These are phyloP conservation scores for Coregonus ussuriensis DNA, from an alignment of 2,797 vertebrate species.

Conservation along the genomic window DNA sequence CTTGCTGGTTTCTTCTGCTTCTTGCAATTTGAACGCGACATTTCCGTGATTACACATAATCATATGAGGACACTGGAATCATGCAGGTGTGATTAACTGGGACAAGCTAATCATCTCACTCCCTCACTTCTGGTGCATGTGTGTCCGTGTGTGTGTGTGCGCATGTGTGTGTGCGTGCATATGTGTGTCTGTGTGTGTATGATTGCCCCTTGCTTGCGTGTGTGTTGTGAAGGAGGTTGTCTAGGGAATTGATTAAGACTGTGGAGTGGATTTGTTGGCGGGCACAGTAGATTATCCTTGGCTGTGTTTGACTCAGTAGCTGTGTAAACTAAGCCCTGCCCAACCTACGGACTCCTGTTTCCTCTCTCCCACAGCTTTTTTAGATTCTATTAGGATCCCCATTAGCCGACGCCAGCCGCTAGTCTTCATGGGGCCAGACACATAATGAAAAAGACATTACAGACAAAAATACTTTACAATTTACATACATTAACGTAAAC, in stretches of 20 bases:
- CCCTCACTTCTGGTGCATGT: slow-evolving; percentile 17
- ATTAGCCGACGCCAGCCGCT: too few relatives aligned
- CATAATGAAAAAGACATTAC: too few relatives aligned
- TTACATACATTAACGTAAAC: too few relatives aligned
- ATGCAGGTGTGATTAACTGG: slow-evolving; percentile 70
- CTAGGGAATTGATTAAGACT: slow-evolving; percentile 51
- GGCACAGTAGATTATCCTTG: slow-evolving; percentile 51
- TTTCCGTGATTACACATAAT: slow-evolving; percentile 70
- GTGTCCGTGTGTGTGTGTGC: slow-evolving; percentile 19
- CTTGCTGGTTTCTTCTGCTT: slow-evolving; percentile 28
- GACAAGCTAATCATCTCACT: slow-evolving; percentile 65
- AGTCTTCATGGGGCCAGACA: neutral
- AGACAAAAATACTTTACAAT: too few relatives aligned
- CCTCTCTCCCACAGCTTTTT: neutral
- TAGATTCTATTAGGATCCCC: too few relatives aligned
- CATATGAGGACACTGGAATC: slow-evolving; percentile 54
- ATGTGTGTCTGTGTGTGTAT: neutral
- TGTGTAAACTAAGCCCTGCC: slow-evolving; percentile 19
- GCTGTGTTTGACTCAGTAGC: slow-evolving; percentile 42
- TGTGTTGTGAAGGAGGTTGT: slow-evolving; percentile 10
- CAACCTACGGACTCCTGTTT: slow-evolving; percentile 26
- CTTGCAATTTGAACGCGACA: slow-evolving; percentile 68
- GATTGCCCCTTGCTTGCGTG: neutral
- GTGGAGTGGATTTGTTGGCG: slow-evolving; percentile 55
- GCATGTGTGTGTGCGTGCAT: slow-evolving; percentile 17